Conservation (phyloP, 2,113 vertebrate species). For the Menura novaehollandiae region DNA sequence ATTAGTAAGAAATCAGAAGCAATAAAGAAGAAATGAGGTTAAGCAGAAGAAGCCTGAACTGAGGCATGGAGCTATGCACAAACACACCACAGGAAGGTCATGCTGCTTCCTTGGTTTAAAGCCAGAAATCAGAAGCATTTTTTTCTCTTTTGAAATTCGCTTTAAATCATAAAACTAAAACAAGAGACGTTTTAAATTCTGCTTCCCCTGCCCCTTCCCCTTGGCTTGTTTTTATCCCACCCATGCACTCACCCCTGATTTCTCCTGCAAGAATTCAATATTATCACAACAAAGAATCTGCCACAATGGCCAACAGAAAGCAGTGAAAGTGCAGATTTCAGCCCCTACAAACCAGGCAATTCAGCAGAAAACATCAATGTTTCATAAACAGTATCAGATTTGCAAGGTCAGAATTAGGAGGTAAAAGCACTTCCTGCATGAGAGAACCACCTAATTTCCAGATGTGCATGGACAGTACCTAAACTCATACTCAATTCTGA, state of each 20-base stretch:
- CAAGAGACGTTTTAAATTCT: neutral
- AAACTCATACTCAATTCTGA: neutral
- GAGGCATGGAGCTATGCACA: accelerated
- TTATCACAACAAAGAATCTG: neutral
- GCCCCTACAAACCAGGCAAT: neutral
- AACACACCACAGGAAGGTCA: neutral
- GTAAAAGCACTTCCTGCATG: neutral
- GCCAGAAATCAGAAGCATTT: neutral
- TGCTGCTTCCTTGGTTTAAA: neutral
- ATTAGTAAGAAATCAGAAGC: neutral
- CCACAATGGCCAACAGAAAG: neutral
- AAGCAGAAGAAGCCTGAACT: neutral
- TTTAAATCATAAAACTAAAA: neutral
- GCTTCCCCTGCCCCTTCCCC: neutral
- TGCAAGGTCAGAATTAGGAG: neutral
- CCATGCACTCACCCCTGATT: neutral
- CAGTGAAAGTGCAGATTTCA: neutral
- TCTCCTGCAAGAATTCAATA: neutral
- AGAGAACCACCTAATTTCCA: neutral
- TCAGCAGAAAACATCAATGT: neutral
- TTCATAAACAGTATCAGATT: neutral
- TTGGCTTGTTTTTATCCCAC: neutral
- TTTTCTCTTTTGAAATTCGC: neutral
- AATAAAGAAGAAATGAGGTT: neutral
- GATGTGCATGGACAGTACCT: neutral